Evolutionary conservation across 2,888 invertebrate species (phyloP), one percentile per base, ranked within the genome.

Genomic region (Pachliopta kotzebuea): DNA sequence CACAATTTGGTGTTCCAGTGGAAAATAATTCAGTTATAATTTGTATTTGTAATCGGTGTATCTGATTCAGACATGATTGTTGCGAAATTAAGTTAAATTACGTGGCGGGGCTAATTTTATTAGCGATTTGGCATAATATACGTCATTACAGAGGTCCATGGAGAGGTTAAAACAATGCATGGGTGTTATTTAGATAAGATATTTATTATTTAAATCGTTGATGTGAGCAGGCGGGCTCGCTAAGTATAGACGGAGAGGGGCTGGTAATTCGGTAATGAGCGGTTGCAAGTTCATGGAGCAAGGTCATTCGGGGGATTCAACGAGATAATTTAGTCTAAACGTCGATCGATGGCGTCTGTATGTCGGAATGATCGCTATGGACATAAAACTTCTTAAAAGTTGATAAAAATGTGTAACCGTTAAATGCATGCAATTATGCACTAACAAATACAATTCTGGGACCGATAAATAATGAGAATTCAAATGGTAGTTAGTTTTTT

Each of bases 181-280:
- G 78, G 81, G 80, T 87, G 87, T 89, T 90, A 89, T 90, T 90
- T 88, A 86, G 87, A 85, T 87, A 87, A 87, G 83, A 88, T 90
- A 89, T 90, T 89, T 91, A 90, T 90, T 90, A 91, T 91, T 90
- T 89, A 89, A 90, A 90, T 88, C 88, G 83, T 59, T 65, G 70
- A 69, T 72, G 69, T 68, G 72, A 71, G 69, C 71, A 74, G 73
- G 74, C 72, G 73, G 71, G 80, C 78, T 80, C 76, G 76, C 77
- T 91, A 91, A 91, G 87, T 91, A 91, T 91, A 91, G 90, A 77
- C 79, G 79, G 83, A 45, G 37, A 77, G 77, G 76, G 77, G 76
- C 69, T 77, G 84, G 90, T 91, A 90, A 91, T 91, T 91, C 84
- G 89, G 90, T 91, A 91, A 91, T 91, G 81, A 87, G 78, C 76